Evolutionary conservation across 2,888 invertebrate genomes (phyloP).

Genomic region (Mimumesa dahlbomi): DNA sequence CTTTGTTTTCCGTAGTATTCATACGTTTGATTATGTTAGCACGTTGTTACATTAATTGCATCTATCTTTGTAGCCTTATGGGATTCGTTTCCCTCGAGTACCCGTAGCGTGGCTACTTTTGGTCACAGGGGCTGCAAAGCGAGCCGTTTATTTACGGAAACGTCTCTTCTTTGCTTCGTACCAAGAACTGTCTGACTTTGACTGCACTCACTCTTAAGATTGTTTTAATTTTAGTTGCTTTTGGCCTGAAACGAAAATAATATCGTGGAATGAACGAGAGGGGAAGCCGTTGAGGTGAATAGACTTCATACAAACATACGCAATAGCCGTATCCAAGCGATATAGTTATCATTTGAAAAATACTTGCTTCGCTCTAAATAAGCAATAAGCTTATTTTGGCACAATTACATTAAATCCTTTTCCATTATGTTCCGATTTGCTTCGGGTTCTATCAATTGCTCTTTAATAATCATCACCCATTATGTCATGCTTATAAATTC

Average conservation of each 20-base stretch:
- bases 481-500: too few species aligned
- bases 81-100: constrained; percentile 18
- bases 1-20: neutral
- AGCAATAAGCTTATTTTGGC: too few species aligned
- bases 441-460: too few species aligned
- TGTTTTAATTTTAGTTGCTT: constrained; percentile 47
- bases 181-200: constrained; percentile 41
- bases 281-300: constrained; percentile 1
- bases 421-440: too few species aligned
- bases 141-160: constrained; percentile 45
- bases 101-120: constrained; percentile 16
- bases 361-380: too few species aligned
- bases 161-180: constrained; percentile 40
- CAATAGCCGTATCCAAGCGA: neutral
- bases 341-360: too few species aligned
- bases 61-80: neutral
- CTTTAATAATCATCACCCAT: too few species aligned
- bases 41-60: neutral
- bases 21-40: neutral
- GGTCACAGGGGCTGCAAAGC: constrained; percentile 10
- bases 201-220: constrained; percentile 19
- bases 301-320: constrained; percentile 17
- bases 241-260: constrained; percentile 45
- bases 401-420: too few species aligned
- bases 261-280: constrained; percentile 8